These are phyloP conservation scores for Zoanthus sociatus DNA, from an alignment of 92 coral and sea anemone genomes.

Conservation along the genomic window DNA sequence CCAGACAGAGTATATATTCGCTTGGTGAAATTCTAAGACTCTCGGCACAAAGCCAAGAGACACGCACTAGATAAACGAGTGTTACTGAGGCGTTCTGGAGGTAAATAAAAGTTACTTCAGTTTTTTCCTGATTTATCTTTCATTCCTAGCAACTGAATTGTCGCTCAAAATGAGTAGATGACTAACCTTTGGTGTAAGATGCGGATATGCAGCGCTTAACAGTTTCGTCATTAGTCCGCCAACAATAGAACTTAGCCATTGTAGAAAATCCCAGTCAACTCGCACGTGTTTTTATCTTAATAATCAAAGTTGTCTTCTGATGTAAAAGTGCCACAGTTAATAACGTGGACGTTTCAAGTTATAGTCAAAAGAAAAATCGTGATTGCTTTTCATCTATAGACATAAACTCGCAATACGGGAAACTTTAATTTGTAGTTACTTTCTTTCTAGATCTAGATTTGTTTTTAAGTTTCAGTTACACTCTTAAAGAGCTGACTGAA, in stretches of 20 bases:
- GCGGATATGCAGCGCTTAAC: background rate
- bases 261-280: constrained; percentile 19
- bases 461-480: background rate
- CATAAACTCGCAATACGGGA: background rate
- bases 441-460: background rate
- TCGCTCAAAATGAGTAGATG: background rate
- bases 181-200: background rate
- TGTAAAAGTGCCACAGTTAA: background rate
- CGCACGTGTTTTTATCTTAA: constrained; percentile 25
- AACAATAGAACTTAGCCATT: constrained; percentile 33
- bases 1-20: constrained; percentile 4
- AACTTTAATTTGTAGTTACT: background rate
- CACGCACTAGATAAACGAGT: background rate
- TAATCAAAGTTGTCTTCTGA: background rate
- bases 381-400: background rate
- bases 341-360: background rate
- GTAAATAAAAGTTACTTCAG: background rate
- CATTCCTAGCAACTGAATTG: background rate
- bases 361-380: background rate
- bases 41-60: constrained; percentile 32
- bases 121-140: background rate
- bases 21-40: constrained; percentile 7
- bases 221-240: background rate
- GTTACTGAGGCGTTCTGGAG: background rate
- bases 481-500: background rate